phyloP scores from a whole-genome alignment of 2,113 vertebrate species.

The Murina feae region DNA sequence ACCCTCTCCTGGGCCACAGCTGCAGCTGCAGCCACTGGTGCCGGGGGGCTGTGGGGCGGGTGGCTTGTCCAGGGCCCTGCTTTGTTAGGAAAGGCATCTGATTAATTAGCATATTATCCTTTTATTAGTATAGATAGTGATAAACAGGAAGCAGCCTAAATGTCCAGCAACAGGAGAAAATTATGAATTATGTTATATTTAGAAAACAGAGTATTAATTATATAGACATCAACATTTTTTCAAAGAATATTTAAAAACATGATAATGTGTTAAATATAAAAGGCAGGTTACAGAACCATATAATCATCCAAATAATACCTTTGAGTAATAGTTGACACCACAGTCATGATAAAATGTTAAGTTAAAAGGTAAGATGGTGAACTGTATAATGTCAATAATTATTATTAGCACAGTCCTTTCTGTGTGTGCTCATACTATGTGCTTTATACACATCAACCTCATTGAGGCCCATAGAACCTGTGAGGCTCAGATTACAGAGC shows the following conservation, averaged over 20 bases:
- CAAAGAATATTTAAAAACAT: background rate
- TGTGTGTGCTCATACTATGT: no score
- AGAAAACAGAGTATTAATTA: background rate
- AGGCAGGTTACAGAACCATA: background rate
- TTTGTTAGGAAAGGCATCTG: no score
- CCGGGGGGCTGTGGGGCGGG: no score
- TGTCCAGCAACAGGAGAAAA: background rate
- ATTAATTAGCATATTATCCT: no score
- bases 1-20: no score
- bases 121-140: background rate
- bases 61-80: no score
- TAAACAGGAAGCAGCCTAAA: background rate
- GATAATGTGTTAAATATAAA: background rate
- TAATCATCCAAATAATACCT: background rate
- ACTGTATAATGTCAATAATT: background rate
- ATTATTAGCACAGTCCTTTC: background rate
- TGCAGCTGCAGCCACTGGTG: no score
- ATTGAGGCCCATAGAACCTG: background rate
- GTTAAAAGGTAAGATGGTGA: background rate
- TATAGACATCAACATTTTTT: background rate
- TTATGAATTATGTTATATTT: background rate
- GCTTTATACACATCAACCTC: background rate
- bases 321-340: background rate
- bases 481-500: background rate
- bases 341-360: background rate